Base-by-base conservation (phyloP, 2,113 vertebrate species). In the Dicrurus megarhynchus region DNA sequence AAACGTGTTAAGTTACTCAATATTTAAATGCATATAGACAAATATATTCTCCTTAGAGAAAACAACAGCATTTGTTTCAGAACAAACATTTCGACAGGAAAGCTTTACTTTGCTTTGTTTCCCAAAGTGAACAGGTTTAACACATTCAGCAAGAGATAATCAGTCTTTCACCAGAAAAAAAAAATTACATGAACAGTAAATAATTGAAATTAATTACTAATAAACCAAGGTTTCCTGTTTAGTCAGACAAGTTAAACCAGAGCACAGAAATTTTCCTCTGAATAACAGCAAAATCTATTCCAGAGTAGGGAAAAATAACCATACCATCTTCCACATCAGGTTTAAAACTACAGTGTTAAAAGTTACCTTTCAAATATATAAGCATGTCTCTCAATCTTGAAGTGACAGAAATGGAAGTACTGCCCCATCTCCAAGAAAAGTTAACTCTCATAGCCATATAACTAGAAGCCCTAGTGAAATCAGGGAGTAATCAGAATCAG, bases 11-110 rank as follows among this genome's bases (percentile, higher is more conserved):
- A 93, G 70, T 63, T 79, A 71, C 71, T 89, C 69, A 82, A 26
- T 64, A 87, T 91, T 91, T 87, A 91, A 91, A 91, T 64, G 22
- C 55, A 49, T 44, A 75, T 19, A 73, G 63, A 83, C 57, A 86
- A 56, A 28, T 49, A 71, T 56, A 85, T 52, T 49, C 61, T 90
- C 49, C 41, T 52, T 9, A 46, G 24, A 95, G 57, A 41, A 91
- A 94, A 87, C 35, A 75, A 42, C 21, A 39, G 78, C 57, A 52
- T 91, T 89, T 85, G 53, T 79, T 96, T 93, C 85, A 85, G 70
- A 95, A 79, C 49, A 92, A 76, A 92, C 26, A 79, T 90, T 95
- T 87, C 69, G 67, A 93, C 70, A 91, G 39, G 7, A 91, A 91
- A 84, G 74, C 27, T 89, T 64, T 56, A 18, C 13, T 79, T 59